Conservation (phyloP, 2,888 invertebrate species). For the Cyclophora albipunctata region DNA sequence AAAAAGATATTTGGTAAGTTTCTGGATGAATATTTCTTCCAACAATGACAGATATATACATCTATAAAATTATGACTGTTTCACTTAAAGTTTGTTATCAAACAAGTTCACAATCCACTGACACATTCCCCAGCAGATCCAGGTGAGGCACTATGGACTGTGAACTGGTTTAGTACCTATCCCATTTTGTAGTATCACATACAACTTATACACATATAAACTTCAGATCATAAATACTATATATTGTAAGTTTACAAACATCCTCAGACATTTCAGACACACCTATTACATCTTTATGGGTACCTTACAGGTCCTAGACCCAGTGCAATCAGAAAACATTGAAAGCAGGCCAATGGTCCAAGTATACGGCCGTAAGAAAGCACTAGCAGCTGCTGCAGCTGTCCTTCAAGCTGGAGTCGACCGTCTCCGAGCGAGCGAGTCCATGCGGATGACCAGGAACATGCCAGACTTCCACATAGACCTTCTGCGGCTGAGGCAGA, state of each 20-base stretch:
- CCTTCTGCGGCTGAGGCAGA: conserved; percentile 88
- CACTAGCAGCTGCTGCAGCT: conserved; percentile 88
- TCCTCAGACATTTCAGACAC: too few species aligned
- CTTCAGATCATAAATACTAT: too few species aligned
- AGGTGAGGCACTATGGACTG: too few species aligned
- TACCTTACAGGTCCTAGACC: conserved; percentile 80
- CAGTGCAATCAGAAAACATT: conserved; percentile 87
- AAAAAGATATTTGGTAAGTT: conserved; percentile 90
- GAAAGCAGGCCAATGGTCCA: conserved; percentile 92
- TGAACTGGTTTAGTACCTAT: too few species aligned
- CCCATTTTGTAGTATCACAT: too few species aligned
- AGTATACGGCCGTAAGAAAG: conserved; percentile 94
- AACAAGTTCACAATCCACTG: too few species aligned
- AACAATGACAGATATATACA: neutral
- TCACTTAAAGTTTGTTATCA: neutral
- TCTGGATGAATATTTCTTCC: neutral
- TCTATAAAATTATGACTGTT: neutral
- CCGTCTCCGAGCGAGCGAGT: conserved; percentile 87
- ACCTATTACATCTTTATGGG: too few species aligned
- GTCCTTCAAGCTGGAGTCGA: conserved; percentile 92
- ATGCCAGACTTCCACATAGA: conserved; percentile 96
- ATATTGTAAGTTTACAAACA: too few species aligned
- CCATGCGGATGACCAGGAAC: conserved; percentile 81
- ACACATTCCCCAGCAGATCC: too few species aligned
- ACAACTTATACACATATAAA: too few species aligned